phyloP scores from a whole-genome alignment of 1,140 invertebrate genomes.

The Proctacanthus coquilletti region DNA sequence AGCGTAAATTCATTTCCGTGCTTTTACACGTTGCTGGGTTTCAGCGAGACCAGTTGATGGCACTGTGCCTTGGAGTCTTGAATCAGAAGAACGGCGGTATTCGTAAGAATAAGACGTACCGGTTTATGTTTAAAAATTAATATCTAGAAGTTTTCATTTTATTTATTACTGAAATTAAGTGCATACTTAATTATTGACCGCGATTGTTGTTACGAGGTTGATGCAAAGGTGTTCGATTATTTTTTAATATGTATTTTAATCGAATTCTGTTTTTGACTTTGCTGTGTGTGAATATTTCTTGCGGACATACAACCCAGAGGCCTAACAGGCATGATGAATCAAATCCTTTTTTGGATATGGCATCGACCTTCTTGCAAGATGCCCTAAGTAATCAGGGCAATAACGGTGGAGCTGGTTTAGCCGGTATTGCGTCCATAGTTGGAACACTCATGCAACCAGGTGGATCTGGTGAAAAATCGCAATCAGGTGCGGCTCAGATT shows the following conservation, averaged over 20 bases:
- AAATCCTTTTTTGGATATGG: conserved; percentile 38
- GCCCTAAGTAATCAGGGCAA: conserved; percentile 29
- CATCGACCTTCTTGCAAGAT: conserved; percentile 38
- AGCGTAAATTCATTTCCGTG: too few relatives aligned
- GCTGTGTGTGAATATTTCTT: conserved; percentile 21
- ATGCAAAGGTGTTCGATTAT: too few relatives aligned
- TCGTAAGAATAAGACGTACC: too few relatives aligned
- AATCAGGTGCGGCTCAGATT: conserved; percentile 25
- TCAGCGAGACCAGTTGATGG: too few relatives aligned
- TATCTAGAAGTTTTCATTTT: too few relatives aligned
- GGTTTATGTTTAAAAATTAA: too few relatives aligned
- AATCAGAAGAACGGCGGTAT: too few relatives aligned
- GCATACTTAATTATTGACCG: too few relatives aligned
- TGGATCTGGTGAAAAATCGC: conserved; percentile 17
- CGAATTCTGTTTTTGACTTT: conserved; percentile 18
- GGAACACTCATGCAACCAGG: conserved; percentile 40
- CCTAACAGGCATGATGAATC: conserved; percentile 26
- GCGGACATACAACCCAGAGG: conserved; percentile 11
- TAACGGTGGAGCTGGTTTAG: conserved; percentile 28
- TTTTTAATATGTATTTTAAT: conserved; percentile 14
- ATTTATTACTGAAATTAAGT: too few relatives aligned
- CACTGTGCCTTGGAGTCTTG: too few relatives aligned
- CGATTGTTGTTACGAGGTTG: too few relatives aligned
- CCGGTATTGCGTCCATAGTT: conserved; percentile 30
- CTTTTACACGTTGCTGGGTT: too few relatives aligned